Evolutionary conservation across 2,113 vertebrate genomes (phyloP).

Genomic region (Serinus canaria): DNA sequence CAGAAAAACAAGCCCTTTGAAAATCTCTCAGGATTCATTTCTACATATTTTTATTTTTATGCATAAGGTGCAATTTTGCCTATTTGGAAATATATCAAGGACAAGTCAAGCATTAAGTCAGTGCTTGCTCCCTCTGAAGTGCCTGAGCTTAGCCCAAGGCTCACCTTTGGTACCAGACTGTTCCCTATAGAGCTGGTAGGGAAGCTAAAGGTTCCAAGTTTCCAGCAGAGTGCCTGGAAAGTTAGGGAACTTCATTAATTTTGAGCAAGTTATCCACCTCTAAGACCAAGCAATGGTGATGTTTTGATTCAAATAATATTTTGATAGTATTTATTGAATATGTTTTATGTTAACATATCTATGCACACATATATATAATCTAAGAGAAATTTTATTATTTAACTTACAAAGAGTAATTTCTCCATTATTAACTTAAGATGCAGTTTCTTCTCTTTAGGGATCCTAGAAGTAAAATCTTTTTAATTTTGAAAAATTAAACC

Average conservation of each 20-base stretch:
- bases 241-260: neutral
- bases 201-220: neutral
- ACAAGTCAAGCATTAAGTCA: neutral
- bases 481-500: neutral
- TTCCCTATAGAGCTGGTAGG: neutral
- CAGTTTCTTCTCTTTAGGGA: neutral
- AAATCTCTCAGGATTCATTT: neutral
- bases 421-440: neutral
- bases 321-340: neutral
- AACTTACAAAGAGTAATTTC: neutral
- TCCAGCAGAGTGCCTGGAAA: neutral
- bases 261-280: neutral
- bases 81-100: neutral
- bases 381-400: neutral
- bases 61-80: neutral
- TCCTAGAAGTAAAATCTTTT: neutral
- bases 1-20: neutral
- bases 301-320: neutral
- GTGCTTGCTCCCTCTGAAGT: neutral
- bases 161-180: neutral
- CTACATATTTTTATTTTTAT: neutral
- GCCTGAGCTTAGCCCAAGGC: neutral
- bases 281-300: neutral
- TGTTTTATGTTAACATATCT: neutral
- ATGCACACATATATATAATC: neutral